A percentile compares a stretch with the other conserved stretches of the same genome.
phyloP scores from a whole-genome alignment of 2,113 vertebrate genomes.

The Neolamprologus kungweensis region DNA sequence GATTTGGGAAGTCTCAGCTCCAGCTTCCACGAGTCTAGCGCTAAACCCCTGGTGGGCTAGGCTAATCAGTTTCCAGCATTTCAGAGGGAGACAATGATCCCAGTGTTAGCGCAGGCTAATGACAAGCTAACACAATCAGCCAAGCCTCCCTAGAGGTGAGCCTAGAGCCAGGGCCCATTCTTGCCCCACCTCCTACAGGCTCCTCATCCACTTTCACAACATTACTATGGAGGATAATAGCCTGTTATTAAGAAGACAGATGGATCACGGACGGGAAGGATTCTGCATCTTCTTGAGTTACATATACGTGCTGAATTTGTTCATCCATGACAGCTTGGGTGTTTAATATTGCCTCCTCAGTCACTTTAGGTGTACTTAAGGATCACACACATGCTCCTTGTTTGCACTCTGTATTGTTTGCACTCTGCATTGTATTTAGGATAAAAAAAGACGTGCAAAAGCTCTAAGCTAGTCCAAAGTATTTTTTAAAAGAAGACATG shows the following conservation, averaged over 20 bases:
- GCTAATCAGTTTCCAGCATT: conserved; percentile 77
- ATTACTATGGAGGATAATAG: conserved; percentile 72
- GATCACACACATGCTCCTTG: neutral
- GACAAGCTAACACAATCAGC: conserved; percentile 74
- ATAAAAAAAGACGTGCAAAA: neutral
- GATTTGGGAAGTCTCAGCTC: conserved; percentile 65
- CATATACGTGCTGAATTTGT: conserved; percentile 28
- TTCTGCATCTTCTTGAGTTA: conserved; percentile 59
- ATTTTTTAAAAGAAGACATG: neutral
- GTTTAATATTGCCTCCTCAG: neutral
- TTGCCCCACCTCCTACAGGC: conserved; percentile 46
- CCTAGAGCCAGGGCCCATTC: conserved; percentile 43
- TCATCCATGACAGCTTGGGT: conserved; percentile 1
- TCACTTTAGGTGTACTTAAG: neutral
- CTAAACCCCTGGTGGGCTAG: conserved; percentile 58
- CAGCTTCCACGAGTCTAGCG: conserved; percentile 52
- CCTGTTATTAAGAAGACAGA: conserved; percentile 68
- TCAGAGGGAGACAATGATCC: conserved; percentile 77
- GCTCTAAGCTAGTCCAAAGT: neutral
- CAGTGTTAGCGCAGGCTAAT: conserved; percentile 74
- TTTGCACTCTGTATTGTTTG: neutral
- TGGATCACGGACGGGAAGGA: conserved; percentile 43
- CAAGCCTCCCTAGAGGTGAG: conserved; percentile 56
- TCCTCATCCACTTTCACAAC: conserved; percentile 69
- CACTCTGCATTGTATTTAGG: neutral